Percentiles rank a stretch among this genome's conserved stretches.
Evolutionary conservation across 2,113 vertebrate genomes (phyloP).

Genomic region (Opisthocomus hoazin): DNA sequence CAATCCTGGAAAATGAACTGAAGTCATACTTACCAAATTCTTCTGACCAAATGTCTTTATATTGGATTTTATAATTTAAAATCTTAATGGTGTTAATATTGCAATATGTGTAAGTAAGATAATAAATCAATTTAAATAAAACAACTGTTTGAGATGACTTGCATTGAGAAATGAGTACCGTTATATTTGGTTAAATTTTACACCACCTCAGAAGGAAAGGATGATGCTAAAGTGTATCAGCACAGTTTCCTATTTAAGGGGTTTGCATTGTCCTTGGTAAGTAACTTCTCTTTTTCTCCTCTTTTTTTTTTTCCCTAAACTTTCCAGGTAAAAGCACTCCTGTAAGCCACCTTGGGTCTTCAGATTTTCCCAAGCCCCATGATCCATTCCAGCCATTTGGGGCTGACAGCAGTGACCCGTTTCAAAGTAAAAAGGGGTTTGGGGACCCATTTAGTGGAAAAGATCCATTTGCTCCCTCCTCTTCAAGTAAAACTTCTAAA

Average conservation of each 20-base stretch:
- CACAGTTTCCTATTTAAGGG: slow-evolving; percentile 1
- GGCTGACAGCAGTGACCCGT: slow-evolving; percentile 84
- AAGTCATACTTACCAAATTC: background rate
- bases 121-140: background rate
- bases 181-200: background rate
- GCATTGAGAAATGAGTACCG: background rate
- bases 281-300: slow-evolving; percentile 67
- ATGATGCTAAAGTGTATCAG: background rate
- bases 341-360: slow-evolving; percentile 81
- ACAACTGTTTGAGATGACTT: background rate
- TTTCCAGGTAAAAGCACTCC: slow-evolving; percentile 93
- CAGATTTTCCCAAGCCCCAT: slow-evolving; percentile 82
- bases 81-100: background rate
- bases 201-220: background rate
- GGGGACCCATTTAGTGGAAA: slow-evolving; percentile 97
- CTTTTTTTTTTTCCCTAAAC: slow-evolving; percentile 48
- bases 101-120: background rate
- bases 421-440: slow-evolving; percentile 90
- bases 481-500: slow-evolving; percentile 89
- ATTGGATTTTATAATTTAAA: background rate
- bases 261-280: slow-evolving; percentile 48
- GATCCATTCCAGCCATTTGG: slow-evolving; percentile 95
- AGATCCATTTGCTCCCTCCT: slow-evolving; percentile 91
- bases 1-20: background rate
- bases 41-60: background rate